Conservation (phyloP, 2,888 invertebrate species). For the Yponomeuta plumbellus region DNA sequence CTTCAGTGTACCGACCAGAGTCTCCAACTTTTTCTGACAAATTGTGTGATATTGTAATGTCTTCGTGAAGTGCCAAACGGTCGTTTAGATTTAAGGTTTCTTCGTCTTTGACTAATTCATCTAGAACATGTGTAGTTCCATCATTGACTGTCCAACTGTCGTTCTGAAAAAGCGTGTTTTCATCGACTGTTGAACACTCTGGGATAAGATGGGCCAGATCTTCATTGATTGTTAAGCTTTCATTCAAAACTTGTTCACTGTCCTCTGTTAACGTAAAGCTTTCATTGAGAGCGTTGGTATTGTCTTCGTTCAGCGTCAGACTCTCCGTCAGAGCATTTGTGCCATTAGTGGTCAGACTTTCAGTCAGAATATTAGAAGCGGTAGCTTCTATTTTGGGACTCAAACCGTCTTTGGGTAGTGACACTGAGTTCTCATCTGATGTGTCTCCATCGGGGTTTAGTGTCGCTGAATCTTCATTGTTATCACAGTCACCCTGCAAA, state of each 20-base stretch:
- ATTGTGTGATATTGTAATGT: constrained; percentile 37
- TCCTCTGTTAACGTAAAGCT: background rate
- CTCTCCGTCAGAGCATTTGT: background rate
- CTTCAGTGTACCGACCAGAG: constrained; percentile 64
- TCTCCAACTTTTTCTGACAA: constrained; percentile 53
- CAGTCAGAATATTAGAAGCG: constrained; percentile 38
- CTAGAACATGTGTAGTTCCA: background rate
- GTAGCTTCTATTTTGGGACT: constrained; percentile 20
- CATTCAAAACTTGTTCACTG: background rate
- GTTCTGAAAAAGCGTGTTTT: background rate
- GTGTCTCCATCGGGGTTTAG: constrained; percentile 61
- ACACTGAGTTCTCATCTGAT: constrained; percentile 56
- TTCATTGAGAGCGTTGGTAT: background rate
- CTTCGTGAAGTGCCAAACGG: background rate
- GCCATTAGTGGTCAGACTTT: constrained; percentile 31
- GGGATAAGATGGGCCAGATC: background rate
- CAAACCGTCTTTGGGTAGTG: constrained; percentile 34
- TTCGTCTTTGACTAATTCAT: background rate
- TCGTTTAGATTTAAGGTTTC: background rate
- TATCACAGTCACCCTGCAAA: constrained; percentile 42
- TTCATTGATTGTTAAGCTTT: background rate
- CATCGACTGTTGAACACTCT: background rate
- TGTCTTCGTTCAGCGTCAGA: background rate
- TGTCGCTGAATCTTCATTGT: constrained; percentile 53
- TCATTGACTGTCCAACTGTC: background rate